These are phyloP conservation scores for Mimas tiliae DNA, from an alignment of 2,888 invertebrate genomes.

Conservation along the genomic window DNA sequence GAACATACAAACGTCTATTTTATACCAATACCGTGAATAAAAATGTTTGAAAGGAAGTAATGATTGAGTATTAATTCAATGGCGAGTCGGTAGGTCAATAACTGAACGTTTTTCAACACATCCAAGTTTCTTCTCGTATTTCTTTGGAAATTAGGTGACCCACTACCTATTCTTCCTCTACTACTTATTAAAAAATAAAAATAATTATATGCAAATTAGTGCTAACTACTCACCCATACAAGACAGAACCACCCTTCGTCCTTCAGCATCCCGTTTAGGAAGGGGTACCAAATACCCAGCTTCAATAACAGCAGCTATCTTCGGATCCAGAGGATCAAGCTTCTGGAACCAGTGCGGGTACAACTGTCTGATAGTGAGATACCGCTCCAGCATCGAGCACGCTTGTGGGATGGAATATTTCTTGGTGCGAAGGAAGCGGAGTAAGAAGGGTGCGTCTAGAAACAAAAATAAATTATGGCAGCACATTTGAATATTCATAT, in stretches of 20 bases:
- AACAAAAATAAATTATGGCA: slow-evolving; percentile 28
- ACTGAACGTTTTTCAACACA: no score
- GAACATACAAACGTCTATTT: no score
- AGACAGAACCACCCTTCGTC: slow-evolving; percentile 91
- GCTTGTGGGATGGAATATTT: slow-evolving; percentile 94
- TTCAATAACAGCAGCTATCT: slow-evolving; percentile 91
- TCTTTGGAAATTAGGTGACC: no score
- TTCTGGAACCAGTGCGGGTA: slow-evolving; percentile 95
- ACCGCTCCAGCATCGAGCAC: slow-evolving; percentile 94
- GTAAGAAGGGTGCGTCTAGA: slow-evolving; percentile 90
- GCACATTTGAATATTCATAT: no score
- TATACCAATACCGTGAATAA: no score
- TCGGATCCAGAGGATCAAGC: slow-evolving; percentile 91
- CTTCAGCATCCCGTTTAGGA: slow-evolving; percentile 89
- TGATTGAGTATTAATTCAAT: no score
- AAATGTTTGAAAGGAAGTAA: no score
- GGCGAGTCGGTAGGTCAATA: no score
- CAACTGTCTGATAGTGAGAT: slow-evolving; percentile 92
- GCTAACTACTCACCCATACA: slow-evolving; percentile 86
- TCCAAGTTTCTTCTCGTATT: no score
- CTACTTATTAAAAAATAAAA: no score
- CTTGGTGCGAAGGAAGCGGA: slow-evolving; percentile 93
- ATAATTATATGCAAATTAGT: no score
- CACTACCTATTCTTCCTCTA: no score
- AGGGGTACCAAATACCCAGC: slow-evolving; percentile 91